Base-by-base conservation (phyloP, 35 echinoderm and acorn worm species). In the Eucidaris tribuloides region DNA sequence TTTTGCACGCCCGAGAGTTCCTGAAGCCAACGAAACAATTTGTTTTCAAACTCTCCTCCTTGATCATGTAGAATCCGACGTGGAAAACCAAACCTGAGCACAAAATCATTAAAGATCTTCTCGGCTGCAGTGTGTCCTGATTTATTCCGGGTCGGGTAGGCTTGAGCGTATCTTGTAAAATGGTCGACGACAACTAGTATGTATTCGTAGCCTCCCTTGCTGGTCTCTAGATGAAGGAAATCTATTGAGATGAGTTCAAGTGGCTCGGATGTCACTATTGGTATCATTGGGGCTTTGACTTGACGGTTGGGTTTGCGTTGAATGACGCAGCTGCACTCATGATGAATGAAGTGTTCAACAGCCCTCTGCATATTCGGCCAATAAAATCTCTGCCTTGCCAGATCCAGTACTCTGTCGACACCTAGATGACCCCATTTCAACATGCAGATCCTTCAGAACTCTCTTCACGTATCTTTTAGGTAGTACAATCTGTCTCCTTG, bases 171-270 rank as follows among this genome's bases (percentile, higher is more conserved):
- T 76, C 86, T 48, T 0, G 92, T 90, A 48, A 90, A 94, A 37
- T 94, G 87, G 46, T 89, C 91, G 6, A 83, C 57, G 20, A 94
- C 58, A 0, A 90, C 81, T 18, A 94, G 68, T 20, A 90, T 82
- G 70, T 96, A 76, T 62, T 96, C 82, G 44, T 48, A 86, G 2
- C 87, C 77, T 0, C 83, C 78, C 31, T 71, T 81, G 48, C 76
- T 65, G 40, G 27, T 49, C 45, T 96, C 92, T 30, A 96, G 79
- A 46, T 85, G 77, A 15, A 91, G 64, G 42, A 81, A 90, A 77
- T 90, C 87, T 30, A 96, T 96, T 42, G 64, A 83, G 34, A 96
- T 32, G 18, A 96, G 45, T 58, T 96, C 79, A 5, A 91, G 27
- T 37, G 77, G 82, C 36, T 62, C 20, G 5, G 77, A 62, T 2